Conservation (phyloP, 2,888 invertebrate species). For the Liopterus haemorrhoidalis region DNA sequence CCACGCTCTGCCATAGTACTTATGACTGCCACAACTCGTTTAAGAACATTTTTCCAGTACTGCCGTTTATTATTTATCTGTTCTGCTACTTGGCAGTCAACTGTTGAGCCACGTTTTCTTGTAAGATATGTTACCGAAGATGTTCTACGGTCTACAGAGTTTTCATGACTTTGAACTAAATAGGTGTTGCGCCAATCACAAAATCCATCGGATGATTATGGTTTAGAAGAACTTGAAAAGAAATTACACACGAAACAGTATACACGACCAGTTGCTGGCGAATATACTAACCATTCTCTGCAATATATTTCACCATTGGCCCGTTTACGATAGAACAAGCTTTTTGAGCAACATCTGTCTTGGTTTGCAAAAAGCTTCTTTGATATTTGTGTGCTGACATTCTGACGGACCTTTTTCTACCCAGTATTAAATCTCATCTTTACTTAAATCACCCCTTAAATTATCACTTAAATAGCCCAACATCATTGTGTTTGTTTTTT, state of each 20-base stretch:
- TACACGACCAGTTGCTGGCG: constrained; percentile 23
- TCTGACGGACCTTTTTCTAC: too few species aligned
- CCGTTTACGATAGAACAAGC: constrained; percentile 9
- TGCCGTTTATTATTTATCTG: constrained; percentile 15
- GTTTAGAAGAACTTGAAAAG: too few species aligned
- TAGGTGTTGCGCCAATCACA: too few species aligned
- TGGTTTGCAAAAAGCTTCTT: too few species aligned
- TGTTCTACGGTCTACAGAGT: constrained; percentile 16
- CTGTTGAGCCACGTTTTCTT: constrained; percentile 15
- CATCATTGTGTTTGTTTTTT: too few species aligned
- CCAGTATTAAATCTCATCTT: too few species aligned
- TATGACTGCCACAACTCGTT: constrained; percentile 16
- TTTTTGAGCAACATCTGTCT: too few species aligned
- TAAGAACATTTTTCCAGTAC: constrained; percentile 13
- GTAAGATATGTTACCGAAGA: constrained; percentile 17
- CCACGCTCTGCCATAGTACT: constrained; percentile 17
- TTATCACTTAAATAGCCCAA: too few species aligned
- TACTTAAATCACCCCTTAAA: too few species aligned
- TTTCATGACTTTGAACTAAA: constrained; percentile 9
- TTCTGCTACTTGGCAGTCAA: constrained; percentile 15
- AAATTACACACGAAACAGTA: constrained; percentile 26
- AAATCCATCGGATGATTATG: too few species aligned
- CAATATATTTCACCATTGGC: constrained; percentile 26
- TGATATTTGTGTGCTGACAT: too few species aligned
- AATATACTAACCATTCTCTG: constrained; percentile 27